Percentiles rank a stretch among this genome's conserved stretches.
Conservation (phyloP, 2,113 vertebrate genomes). For the human region DNA sequence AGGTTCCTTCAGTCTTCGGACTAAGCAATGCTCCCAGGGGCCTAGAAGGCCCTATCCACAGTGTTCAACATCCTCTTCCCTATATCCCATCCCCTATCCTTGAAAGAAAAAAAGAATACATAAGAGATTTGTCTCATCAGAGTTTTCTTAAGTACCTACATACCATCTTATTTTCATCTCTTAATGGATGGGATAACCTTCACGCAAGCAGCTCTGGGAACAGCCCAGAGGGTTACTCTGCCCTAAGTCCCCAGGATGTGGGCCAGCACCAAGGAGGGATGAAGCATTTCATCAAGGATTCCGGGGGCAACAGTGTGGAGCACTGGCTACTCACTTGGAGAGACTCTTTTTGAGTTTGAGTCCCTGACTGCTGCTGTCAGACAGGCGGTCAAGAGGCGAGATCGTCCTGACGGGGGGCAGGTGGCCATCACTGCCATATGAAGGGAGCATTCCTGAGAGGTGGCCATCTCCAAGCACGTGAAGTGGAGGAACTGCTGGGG, state of each 20-base stretch:
- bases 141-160: not conserved
- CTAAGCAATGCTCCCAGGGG: not conserved
- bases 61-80: not conserved
- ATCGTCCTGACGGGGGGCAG: slow-evolving; percentile 86
- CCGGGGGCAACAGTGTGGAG: fast-evolving
- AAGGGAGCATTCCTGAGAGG: slow-evolving; percentile 87
- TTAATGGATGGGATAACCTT: not conserved
- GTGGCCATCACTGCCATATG: slow-evolving; percentile 89
- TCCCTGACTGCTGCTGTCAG: slow-evolving; percentile 86
- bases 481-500: slow-evolving; percentile 86
- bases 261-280: fast-evolving
- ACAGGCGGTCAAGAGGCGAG: slow-evolving; percentile 89
- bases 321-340: slow-evolving; percentile 89
- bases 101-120: fast-evolving
- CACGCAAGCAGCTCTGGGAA: not conserved
- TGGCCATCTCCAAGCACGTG: slow-evolving; percentile 87
- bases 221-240: not conserved
- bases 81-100: not conserved
- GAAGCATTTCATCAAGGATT: too few relatives aligned
- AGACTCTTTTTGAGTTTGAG: slow-evolving; percentile 93
- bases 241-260: not conserved
- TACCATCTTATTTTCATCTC: not conserved
- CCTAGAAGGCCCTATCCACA: not conserved
- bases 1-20: not conserved
- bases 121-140: fast-evolving